Base-by-base conservation (phyloP, 2,113 vertebrate species). In the Sardina pilchardus region DNA sequence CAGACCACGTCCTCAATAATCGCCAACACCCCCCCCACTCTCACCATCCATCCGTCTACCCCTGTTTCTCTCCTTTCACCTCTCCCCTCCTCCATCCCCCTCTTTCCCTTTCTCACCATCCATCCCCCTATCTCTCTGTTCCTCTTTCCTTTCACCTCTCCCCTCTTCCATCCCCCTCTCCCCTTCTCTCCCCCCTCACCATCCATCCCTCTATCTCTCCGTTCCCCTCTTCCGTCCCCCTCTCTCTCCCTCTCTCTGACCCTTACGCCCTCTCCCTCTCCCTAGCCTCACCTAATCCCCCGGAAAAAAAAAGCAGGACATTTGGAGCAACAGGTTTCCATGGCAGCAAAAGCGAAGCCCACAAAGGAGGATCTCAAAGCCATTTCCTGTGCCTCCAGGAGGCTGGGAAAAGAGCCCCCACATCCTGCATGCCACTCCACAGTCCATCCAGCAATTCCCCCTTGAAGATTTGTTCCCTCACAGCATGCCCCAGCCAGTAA, bases 261-360 rank as follows among this genome's bases (percentile, higher is more conserved):
- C 47, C 47, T 48, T 16, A 3, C 1, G 47, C 50, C 16, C 14
- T 19, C 50, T 53, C 50, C 10, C 59, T 26, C 59, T 30, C n/a
- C 26, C 63, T 30, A n/a, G 6, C 59, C 59, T 24, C n/a, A 63
- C n/a, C 26, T 30, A 30, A 67, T 30, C n/a, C 63, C 59, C n/a
- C 56, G 39, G n/a, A n/a, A 42, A 42, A 42, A 42, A 30, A 67
- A 67, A 63, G 24, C 21, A n/a, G 56, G 24, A 26, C 24, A 1
- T 26, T 5, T n/a, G 16, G 45, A 12, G 71, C 44, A 59, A 48
- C 48, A 39, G 82, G 71, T 81, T 86, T 81, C 86, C 83, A 84
- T 78, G 83, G 67, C 67, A 50, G 26, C 82, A 43, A 36, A 30
- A 21, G 63, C 44, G 17, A 30, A 47, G 16, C 47, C 43, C 21